phyloP scores from a whole-genome alignment of 2,888 invertebrate genomes.

The Alloplasta piceator region DNA sequence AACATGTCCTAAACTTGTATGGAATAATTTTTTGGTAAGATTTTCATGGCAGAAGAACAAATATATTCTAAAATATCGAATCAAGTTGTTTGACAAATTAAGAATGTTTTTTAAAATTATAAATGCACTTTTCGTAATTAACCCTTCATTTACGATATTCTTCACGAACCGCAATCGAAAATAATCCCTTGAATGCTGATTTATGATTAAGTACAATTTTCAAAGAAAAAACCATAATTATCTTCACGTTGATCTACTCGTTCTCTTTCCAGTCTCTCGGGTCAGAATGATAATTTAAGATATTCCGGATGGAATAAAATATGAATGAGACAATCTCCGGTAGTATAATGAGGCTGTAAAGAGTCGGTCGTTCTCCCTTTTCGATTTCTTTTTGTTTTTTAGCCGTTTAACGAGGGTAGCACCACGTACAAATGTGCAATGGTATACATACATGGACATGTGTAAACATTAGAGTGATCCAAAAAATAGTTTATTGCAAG shows the following conservation, averaged over 20 bases:
- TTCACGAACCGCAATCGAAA: neutral
- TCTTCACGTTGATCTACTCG: too few relatives aligned
- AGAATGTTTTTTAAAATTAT: neutral
- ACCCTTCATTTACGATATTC: neutral
- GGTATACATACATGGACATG: neutral
- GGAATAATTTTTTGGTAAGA: too few relatives aligned
- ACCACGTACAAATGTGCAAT: neutral
- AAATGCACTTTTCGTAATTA: neutral
- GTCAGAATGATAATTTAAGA: constrained; percentile 5
- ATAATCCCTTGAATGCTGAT: too few relatives aligned
- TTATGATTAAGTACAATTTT: too few relatives aligned
- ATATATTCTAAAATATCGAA: too few relatives aligned
- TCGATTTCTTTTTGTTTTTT: constrained; percentile 2
- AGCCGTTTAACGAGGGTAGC: constrained; percentile 35
- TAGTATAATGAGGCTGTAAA: constrained; percentile 49
- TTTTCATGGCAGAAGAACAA: too few relatives aligned
- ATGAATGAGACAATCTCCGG: constrained; percentile 55
- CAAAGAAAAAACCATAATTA: too few relatives aligned
- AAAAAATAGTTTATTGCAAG: too few relatives aligned
- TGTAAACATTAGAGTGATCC: too few relatives aligned
- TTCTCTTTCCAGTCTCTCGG: neutral
- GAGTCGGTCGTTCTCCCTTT: constrained; percentile 22
- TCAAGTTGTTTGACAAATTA: neutral
- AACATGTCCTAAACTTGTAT: too few relatives aligned
- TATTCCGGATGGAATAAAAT: constrained; percentile 15